A percentile compares a stretch with the other conserved stretches of the same genome.
These are phyloP conservation scores for Drosophila yooni DNA, from an alignment of 2,888 invertebrate species.

Conservation along the genomic window DNA sequence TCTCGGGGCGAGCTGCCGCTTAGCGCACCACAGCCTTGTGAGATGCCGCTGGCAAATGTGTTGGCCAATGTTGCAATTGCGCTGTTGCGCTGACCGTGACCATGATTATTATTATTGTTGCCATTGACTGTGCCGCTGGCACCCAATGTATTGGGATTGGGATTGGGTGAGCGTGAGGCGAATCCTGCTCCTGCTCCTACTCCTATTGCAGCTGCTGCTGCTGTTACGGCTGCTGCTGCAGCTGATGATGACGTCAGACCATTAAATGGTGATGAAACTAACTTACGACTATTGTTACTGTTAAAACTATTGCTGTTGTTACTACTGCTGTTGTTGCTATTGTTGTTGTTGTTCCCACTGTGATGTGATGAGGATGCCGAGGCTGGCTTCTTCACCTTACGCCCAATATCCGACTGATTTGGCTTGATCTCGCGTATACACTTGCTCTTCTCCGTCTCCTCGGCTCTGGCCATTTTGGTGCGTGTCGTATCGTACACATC, in stretches of 20 bases:
- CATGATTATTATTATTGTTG: conserved; percentile 10
- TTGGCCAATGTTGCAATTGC: conserved; percentile 81
- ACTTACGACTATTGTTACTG: conserved; percentile 83
- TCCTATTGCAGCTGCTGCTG: conserved; percentile 38
- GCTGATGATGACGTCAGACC: conserved; percentile 61
- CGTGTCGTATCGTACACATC: conserved; percentile 97
- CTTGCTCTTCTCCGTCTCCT: conserved; percentile 97
- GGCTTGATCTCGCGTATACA: conserved; percentile 97
- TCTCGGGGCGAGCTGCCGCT: conserved; percentile 72
- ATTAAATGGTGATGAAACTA: conserved; percentile 80
- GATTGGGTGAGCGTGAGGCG: conserved; percentile 82
- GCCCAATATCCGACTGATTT: conserved; percentile 94
- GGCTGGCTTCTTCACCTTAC: conserved; percentile 91
- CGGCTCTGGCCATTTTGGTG: conserved; percentile 95
- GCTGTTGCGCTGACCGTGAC: conserved; percentile 40
- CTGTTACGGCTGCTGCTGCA: conserved; percentile 47
- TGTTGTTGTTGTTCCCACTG: conserved; percentile 54
- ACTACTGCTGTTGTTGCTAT: conserved; percentile 49
- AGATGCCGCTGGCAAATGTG: conserved; percentile 81
- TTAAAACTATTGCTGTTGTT: conserved; percentile 81
- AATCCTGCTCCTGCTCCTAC: conserved; percentile 3
- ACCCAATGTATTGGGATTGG: conserved; percentile 80
- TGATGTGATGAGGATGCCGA: conserved; percentile 55
- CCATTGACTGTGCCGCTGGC: conserved; percentile 77
- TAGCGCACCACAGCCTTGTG: conserved; percentile 77